Base-by-base conservation (phyloP, 2,888 invertebrate species). In the Drosophila anceps region DNA sequence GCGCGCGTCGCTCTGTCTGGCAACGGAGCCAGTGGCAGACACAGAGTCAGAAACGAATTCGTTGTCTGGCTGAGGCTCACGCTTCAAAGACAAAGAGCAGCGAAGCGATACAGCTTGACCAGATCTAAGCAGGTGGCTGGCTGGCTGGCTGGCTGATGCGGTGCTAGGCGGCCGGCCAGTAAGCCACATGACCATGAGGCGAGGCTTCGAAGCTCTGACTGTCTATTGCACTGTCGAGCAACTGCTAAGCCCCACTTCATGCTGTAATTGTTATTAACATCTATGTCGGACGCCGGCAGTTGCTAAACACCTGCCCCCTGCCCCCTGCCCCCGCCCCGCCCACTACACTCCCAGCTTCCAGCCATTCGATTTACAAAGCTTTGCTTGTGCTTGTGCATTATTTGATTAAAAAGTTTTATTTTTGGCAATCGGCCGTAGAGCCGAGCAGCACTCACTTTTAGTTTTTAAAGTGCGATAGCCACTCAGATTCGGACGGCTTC, bases 361-460 rank as follows among this genome's bases (percentile, higher is more conserved):
- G 2, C 1, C 27, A 27, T 29, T 27, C 27, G 46, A 27, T 29
- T 10, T 18, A 2, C 10, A 9, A 10, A 51, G 51, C n/a, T 24
- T 27, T 31, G 12, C 48, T 51, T n/a, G n/a, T n/a, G n/a, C 5
- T 60, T 31, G 37, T 60, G 72, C 66, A 60, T 75, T 67, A 83
- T 83, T 83, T 81, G 78, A 83, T 78, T 69, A 82, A 79, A 81
- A 82, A 80, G 80, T 82, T 71, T 37, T 48, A 53, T 69, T 59
- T 55, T 55, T 41, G 44, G 35, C 13, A 24, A 51, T 39, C 64
- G 12, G 55, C 41, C 24, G 7, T 12, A 20, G 20, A 20, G 18
- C 31, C 15, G 20, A 58, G 29, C 8, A 58, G 29, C 48, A 41
- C 55, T 41, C 48, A 72, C 37, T 39, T 51, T 72, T 41, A 60